Evolutionary conservation across 2,113 vertebrate genomes (phyloP).

Genomic region (Sylvia atricapilla): DNA sequence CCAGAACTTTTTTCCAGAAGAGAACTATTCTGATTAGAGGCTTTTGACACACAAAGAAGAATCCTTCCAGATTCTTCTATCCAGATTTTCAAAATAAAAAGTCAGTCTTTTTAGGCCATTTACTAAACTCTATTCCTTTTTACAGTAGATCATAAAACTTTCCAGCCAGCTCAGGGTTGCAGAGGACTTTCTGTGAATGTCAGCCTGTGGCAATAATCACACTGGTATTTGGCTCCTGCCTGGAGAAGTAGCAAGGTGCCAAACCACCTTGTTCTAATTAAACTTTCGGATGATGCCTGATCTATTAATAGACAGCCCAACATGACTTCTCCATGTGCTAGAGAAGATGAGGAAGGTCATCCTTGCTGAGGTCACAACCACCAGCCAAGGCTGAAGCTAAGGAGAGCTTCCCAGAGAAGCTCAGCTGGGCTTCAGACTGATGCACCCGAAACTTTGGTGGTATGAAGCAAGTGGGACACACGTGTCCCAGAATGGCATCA

Average conservation of each 20-base stretch:
- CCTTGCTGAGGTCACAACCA: background rate
- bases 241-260: slow-evolving; percentile 16
- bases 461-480: background rate
- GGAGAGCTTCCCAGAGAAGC: background rate
- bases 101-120: background rate
- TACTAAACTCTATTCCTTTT: background rate
- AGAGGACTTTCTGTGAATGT: background rate
- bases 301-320: slow-evolving; percentile 40
- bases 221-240: background rate
- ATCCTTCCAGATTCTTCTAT: background rate
- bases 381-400: background rate
- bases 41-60: background rate
- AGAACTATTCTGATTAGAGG: background rate
- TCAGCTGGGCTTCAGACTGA: background rate
- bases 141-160: background rate
- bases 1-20: background rate
- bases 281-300: slow-evolving; percentile 31
- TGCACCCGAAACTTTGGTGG: background rate
- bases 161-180: background rate
- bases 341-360: slow-evolving; percentile 8
- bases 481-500: background rate
- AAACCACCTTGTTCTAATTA: slow-evolving; percentile 43
- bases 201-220: slow-evolving; percentile 3
- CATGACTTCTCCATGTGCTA: background rate
- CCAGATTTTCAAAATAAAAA: background rate